A percentile compares a stretch with the other conserved stretches of the same genome.
phyloP scores from a whole-genome alignment of 35 echinoderm and acorn worm genomes.

The Nesometra sesokonis region DNA sequence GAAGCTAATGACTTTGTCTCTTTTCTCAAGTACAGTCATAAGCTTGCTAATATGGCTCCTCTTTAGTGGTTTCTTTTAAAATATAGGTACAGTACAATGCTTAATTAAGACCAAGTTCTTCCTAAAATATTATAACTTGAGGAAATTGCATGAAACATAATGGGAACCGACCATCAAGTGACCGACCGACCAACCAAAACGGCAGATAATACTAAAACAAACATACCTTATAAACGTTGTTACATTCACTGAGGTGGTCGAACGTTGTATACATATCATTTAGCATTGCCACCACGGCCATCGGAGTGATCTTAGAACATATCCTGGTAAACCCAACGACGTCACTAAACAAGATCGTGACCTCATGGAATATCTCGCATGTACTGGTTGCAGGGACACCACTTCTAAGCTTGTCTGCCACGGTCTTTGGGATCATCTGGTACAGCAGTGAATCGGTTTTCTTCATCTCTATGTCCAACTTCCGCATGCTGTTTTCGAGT shows the following conservation, averaged over 20 bases:
- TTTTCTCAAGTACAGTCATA: too few species aligned
- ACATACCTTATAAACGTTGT: conserved; percentile 87
- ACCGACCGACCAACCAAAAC: conserved; percentile 32
- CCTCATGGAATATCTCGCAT: conserved; percentile 88
- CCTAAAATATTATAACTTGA: too few species aligned
- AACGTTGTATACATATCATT: conserved; percentile 97
- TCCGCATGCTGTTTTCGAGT: conserved; percentile 83
- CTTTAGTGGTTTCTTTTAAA: too few species aligned
- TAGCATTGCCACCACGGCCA: conserved; percentile 88
- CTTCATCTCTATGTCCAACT: conserved; percentile 90
- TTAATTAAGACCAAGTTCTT: too few species aligned
- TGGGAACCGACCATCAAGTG: too few species aligned
- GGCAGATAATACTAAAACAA: too few species aligned
- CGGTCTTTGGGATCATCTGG: conserved; percentile 90
- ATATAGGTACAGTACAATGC: too few species aligned
- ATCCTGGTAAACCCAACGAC: conserved; percentile 90
- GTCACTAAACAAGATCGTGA: conserved; percentile 89
- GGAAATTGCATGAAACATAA: too few species aligned
- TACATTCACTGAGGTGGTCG: conserved; percentile 79
- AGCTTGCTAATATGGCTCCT: too few species aligned
- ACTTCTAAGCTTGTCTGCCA: conserved; percentile 79
- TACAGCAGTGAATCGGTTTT: conserved; percentile 84
- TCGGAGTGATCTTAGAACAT: conserved; percentile 87
- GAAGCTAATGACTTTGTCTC: too few species aligned
- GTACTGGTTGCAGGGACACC: conserved; percentile 91